Evolutionary conservation across 1,140 invertebrate species (phyloP), one percentile per base, ranked within the genome.

Genomic region (Coptotermes formosanus): DNA sequence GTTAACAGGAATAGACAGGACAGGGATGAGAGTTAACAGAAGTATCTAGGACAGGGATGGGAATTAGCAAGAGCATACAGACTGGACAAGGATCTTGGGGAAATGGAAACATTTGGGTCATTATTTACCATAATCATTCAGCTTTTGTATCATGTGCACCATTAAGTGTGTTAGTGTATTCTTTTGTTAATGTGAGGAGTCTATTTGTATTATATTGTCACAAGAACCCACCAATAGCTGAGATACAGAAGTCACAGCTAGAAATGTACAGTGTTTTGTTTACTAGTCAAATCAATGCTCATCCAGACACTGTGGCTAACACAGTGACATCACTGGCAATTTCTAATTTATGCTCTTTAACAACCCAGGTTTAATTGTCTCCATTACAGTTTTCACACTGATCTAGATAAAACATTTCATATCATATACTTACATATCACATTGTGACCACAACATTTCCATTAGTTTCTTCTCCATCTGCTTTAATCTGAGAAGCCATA

Each of bases 141-240:
- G 25, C 32, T 82, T 82, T 86, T 82, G 25, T 82, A 86, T 86
- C 43, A 83, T 44, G 52, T 21, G 25, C 64, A 75, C 64, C 64
- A 16, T 75, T 30, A n/a, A n/a, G 9, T 75, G 25, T 75, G 7
- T 75, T 75, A 30, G n/a, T 75, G 64, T 75, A 8, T 75, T 75
- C n/a, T 75, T 75, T 75, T 75, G 64, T 75, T 75, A 75, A 75
- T 6, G 25, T 75, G 82, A 83, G 52, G 82, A 83, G 82, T 83
- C 82, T 86, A 83, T 86, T 59, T 83, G 38, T 59, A 83, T 64
- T 69, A 86, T 83, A 86, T 82, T 86, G 86, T 83, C 86, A 86
- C 48, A 64, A 52, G 45, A 59, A 55, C 86, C 55, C 86, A 86
- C 82, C 59, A 82, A 25, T 83, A 82, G 44, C 82, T 45, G 82